Base-by-base conservation (phyloP, 2,113 vertebrate species). In the Aythya baeri region DNA sequence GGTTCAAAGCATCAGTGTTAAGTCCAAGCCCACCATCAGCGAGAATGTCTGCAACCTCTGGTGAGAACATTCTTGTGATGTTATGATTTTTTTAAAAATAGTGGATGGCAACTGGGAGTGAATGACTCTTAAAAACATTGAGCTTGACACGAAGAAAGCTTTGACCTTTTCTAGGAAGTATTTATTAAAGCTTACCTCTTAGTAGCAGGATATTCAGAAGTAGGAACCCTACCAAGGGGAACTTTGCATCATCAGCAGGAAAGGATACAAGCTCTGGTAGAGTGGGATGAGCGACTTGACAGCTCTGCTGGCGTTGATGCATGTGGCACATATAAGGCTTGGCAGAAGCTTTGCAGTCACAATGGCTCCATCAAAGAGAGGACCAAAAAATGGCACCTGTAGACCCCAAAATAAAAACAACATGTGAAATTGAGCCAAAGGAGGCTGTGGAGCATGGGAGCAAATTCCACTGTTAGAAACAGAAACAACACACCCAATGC, bases 221-320 rank as follows among this genome's bases (percentile, higher is more conserved):
- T 11, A 50, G 65, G 61, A 54, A 26, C 86, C 59, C 73, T 49
- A 67, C 46, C 57, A 21, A 25, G 17, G 76, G 91, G 6, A 80
- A 76, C 67, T 44, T 26, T 46, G 76, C 10, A 73, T 25, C 66
- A 34, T 3, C 21, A 44, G 46, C 26, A 86, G 26, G 88, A 98
- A 99, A 99, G 98, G 99, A 99, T 99, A 99, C 99, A 99, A 99
- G 98, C 98, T 99, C 98, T 99, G 99, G 98, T 99, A 99, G 82
- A 99, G 99, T 0, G 99, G 99, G 95, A 99, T 98, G 70, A 99
- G 99, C 61, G 99, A 99, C 98, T 99, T 99, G 97, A 99, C 98
- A 1, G 99, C 99, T 98, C 99, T 98, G 98, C 99, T 99, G 98
- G 99, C 99, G 5, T 99, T 99, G 98, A 99, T 99, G 97, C 99